Evolutionary conservation across 1,140 invertebrate species (phyloP).

Genomic region (Sitobion miscanthi): DNA sequence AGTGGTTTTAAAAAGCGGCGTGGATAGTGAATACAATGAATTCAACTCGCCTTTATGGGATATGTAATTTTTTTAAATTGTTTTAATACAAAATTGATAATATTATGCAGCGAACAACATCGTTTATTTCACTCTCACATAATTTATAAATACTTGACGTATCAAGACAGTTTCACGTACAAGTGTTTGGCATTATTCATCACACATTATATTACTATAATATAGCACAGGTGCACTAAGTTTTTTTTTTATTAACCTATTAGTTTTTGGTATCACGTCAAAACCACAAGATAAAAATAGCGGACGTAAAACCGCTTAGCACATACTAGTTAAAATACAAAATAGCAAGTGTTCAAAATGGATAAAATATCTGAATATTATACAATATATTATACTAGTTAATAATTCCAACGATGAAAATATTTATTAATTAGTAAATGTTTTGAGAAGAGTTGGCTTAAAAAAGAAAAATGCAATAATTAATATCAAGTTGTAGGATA

Average conservation of each 20-base stretch:
- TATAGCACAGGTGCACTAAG: neutral
- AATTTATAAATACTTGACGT: neutral
- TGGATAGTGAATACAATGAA: neutral
- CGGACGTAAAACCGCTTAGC: neutral
- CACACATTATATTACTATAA: neutral
- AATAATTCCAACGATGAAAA: neutral
- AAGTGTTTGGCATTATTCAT: conserved; percentile 5
- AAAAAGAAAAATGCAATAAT: neutral
- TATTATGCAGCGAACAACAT: neutral
- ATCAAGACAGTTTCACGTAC: neutral
- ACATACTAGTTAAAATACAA: neutral
- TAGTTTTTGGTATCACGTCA: neutral
- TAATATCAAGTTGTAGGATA: neutral
- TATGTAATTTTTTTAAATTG: neutral
- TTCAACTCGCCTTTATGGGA: neutral
- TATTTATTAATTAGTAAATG: neutral
- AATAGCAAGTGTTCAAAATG: neutral
- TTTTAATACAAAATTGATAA: neutral
- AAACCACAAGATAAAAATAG: neutral
- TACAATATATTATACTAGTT: neutral
- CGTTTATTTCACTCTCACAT: neutral
- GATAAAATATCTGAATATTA: neutral
- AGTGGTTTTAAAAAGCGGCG: neutral
- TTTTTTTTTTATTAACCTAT: neutral
- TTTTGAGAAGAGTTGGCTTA: neutral